A percentile compares a stretch with the other conserved stretches of the same genome.
These are phyloP conservation scores for Phorcus lineatus DNA, from an alignment of 2,888 invertebrate species.

Conservation along the genomic window DNA sequence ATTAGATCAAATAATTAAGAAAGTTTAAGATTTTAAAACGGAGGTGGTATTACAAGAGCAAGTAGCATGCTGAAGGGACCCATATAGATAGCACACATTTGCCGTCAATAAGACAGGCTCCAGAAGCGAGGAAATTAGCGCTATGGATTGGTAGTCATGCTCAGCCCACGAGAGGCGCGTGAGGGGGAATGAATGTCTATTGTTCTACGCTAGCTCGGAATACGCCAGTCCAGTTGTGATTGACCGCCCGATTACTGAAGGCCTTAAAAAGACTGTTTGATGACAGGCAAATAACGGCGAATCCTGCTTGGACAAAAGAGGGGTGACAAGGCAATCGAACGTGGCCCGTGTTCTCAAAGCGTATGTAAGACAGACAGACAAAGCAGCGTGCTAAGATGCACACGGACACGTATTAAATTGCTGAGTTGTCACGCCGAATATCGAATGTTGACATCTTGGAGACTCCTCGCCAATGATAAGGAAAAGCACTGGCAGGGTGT, in stretches of 20 bases:
- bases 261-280: conserved; percentile 21
- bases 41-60: too few relatives aligned
- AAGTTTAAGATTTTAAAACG: too few relatives aligned
- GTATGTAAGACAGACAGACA: neutral
- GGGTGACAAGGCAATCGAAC: conserved; percentile 19
- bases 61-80: neutral
- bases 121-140: conserved; percentile 36
- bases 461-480: neutral
- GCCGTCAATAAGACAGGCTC: neutral
- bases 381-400: neutral
- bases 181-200: conserved; percentile 38
- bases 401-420: neutral
- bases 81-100: conserved; percentile 2
- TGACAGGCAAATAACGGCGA: conserved; percentile 20
- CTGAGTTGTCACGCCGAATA: neutral
- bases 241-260: conserved; percentile 19
- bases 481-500: conserved; percentile 1
- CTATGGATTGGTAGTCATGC: conserved; percentile 39
- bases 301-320: conserved; percentile 2
- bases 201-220: conserved; percentile 32
- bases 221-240: conserved; percentile 6
- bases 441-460: neutral
- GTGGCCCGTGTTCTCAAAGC: neutral
- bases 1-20: too few relatives aligned
- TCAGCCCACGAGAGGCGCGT: conserved; percentile 31